These are phyloP conservation scores for Chrysogorgia sp. DNA, from an alignment of 92 coral and sea anemone genomes.

Conservation along the genomic window DNA sequence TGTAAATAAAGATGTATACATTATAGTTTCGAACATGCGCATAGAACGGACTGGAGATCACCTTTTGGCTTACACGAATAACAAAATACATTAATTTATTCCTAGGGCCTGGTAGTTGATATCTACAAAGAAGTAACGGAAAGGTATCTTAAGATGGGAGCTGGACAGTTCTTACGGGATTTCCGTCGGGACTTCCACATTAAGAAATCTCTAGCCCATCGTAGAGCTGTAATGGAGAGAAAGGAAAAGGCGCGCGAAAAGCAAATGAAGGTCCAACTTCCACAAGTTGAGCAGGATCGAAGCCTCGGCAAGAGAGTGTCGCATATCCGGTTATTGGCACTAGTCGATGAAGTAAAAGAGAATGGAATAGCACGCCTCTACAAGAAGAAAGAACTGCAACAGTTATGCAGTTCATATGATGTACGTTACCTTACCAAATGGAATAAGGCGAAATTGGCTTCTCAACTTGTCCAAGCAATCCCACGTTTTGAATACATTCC, in stretches of 20 bases:
- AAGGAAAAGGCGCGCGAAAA: conserved; percentile 21
- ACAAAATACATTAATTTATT: neutral
- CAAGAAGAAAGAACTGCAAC: conserved; percentile 15
- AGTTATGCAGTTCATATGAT: conserved; percentile 7
- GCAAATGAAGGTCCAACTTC: conserved; percentile 19
- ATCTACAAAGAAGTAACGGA: conserved; percentile 4
- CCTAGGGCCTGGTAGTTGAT: neutral
- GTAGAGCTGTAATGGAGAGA: neutral
- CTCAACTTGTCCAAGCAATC: neutral
- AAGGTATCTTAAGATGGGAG: conserved; percentile 18
- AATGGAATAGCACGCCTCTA: neutral
- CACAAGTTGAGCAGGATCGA: conserved; percentile 15
- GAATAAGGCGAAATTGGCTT: conserved; percentile 20
- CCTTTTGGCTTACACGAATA: too few species aligned
- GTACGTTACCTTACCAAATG: neutral
- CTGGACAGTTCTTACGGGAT: conserved; percentile 9
- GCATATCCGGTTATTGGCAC: conserved; percentile 16
- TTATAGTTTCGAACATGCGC: too few species aligned
- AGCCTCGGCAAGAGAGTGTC: conserved; percentile 15
- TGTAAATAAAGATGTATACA: too few species aligned
- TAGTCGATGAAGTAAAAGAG: conserved; percentile 2
- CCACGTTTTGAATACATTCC: neutral
- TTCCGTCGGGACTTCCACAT: conserved; percentile 23
- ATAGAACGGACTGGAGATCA: too few species aligned
- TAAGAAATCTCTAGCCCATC: conserved; percentile 22